Evolutionary conservation across 2,113 vertebrate species (phyloP).

Genomic region (Morone chrysops): DNA sequence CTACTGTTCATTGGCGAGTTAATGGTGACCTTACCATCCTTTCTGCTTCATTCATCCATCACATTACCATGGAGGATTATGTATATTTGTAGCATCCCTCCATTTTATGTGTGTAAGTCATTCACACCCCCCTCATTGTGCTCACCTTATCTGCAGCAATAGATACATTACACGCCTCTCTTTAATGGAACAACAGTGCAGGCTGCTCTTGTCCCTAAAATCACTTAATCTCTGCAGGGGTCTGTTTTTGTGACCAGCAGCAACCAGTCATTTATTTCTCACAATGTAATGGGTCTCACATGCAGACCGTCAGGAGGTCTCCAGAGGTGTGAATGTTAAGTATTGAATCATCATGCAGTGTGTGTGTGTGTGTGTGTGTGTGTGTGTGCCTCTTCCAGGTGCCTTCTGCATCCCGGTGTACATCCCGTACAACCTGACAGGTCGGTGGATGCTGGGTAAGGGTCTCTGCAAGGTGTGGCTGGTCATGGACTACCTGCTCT

Average conservation of each 20-base stretch:
- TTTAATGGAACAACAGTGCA: background rate
- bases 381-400: slow-evolving; percentile 78
- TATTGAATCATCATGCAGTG: slow-evolving; percentile 36
- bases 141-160: slow-evolving; percentile 28
- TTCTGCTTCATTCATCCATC: slow-evolving; percentile 1
- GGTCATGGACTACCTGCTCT: slow-evolving; percentile 89
- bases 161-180: background rate
- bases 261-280: background rate
- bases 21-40: slow-evolving; percentile 3
- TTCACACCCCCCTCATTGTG: slow-evolving; percentile 13
- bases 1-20: background rate
- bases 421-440: slow-evolving; percentile 87
- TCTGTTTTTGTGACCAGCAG: background rate
- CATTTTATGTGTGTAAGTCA: background rate
- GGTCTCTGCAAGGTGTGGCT: slow-evolving; percentile 90
- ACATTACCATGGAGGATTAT: slow-evolving; percentile 2
- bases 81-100: background rate
- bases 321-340: slow-evolving; percentile 21
- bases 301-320: slow-evolving; percentile 4
- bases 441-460: slow-evolving; percentile 85
- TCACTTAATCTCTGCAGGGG: slow-evolving; percentile 5
- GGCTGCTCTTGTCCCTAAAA: slow-evolving; percentile 8
- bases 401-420: slow-evolving; percentile 90
- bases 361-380: slow-evolving; percentile 22
- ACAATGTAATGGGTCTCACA: slow-evolving; percentile 17